Evolutionary conservation across 2,888 invertebrate genomes (phyloP), one percentile per base, ranked within the genome.

Genomic region (Caenorhabditis virilis): DNA sequence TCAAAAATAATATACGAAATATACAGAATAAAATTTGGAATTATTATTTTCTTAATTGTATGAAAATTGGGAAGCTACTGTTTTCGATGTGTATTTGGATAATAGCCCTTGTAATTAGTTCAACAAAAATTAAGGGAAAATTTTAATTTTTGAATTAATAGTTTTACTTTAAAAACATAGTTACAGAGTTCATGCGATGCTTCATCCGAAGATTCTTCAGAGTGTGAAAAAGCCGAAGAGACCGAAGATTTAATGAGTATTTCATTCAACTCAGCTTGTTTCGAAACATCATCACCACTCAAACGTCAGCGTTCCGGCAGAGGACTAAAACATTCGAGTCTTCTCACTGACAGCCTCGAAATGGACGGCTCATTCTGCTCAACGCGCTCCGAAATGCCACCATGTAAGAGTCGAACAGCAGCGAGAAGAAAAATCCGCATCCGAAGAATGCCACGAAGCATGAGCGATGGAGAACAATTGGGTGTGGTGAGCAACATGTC

Each of bases 401-500:
- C 69, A 7, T 66, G 65, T 41, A 49, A 63, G 15, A 56, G 52
- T 15, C 46, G 72, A 3, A 53, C 58, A 30, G 56, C 45, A 52
- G 45, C 57, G 11, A 49, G 73, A 25, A 47, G 62, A 39, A 69
- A 66, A 39, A 46, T 72, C 2, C 57, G 69, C 22, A 67, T 75
- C 13, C 60, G 72, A 3, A 43, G 73, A 5, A 68, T 75, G 67
- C 74, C 73, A 4, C 65, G 78, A 16, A 72, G 74, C 38, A 73
- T 78, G 75, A 74, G 74, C 41, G 78, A 78, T 45, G 78, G 78
- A 25, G 78, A 78, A 33, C 78, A 78, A 33, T 47, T 76, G n/a
- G 69, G 70, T 16, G 55, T 71, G 5, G 38, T 49, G 25, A 56
- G 54, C 16, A 47, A 52, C 39, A 49, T 55, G 30, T n/a, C n/a